Conservation (phyloP, 2,113 vertebrate species). For the Microcebus tavaratra region DNA sequence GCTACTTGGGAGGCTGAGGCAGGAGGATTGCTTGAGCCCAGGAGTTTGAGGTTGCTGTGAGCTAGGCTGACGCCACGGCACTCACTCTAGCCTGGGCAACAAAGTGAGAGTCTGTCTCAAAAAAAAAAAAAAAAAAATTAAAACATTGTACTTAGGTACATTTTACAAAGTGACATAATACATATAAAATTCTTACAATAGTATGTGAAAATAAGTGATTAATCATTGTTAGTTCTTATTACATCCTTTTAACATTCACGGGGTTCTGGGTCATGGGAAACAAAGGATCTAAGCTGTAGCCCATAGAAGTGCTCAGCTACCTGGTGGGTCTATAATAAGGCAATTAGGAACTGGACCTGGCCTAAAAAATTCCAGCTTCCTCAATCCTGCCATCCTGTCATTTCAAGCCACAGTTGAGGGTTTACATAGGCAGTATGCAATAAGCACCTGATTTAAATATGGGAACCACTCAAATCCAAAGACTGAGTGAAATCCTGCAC, state of each 20-base stretch:
- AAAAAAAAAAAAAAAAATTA: too few species aligned
- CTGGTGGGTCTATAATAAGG: neutral
- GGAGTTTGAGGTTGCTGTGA: too few species aligned
- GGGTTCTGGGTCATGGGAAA: neutral
- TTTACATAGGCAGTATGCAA: neutral
- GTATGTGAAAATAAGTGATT: neutral
- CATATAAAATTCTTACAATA: neutral
- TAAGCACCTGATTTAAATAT: neutral
- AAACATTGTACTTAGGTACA: neutral
- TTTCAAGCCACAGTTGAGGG: slow-evolving; percentile 3
- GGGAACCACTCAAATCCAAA: neutral
- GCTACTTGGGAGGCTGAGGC: too few species aligned
- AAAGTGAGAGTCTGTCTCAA: too few species aligned
- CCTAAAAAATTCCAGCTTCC: slow-evolving; percentile 22
- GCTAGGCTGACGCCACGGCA: too few species aligned
- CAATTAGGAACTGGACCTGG: neutral
- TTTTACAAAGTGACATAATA: neutral
- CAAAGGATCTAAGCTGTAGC: neutral
- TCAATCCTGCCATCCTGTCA: neutral
- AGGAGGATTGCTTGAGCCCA: too few species aligned
- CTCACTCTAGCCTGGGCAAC: too few species aligned
- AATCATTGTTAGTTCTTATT: neutral
- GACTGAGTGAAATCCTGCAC: neutral
- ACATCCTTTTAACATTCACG: slow-evolving; percentile 5
- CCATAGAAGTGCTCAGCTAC: neutral